These are phyloP conservation scores for Dendrocincla tyrannina DNA, from an alignment of 2,797 vertebrate species.

Conservation along the genomic window DNA sequence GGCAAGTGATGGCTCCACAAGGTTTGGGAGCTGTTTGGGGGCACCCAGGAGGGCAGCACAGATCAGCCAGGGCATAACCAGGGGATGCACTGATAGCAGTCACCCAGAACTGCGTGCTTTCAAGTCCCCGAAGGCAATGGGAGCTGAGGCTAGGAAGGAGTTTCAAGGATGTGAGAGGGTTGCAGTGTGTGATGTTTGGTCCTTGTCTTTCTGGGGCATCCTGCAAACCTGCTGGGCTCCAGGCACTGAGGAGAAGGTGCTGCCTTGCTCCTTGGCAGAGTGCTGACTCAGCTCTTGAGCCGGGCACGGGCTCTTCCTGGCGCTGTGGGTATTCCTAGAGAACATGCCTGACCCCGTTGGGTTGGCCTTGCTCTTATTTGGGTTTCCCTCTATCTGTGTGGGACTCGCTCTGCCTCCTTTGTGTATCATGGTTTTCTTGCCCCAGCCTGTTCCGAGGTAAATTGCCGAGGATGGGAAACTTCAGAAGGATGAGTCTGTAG, in stretches of 20 bases:
- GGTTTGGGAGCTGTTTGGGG: not conserved
- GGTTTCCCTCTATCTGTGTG: constrained; percentile 54
- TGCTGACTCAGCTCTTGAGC: not conserved
- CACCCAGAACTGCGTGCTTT: fast-evolving
- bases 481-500: constrained; percentile 40
- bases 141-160: not conserved
- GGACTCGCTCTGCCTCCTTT: constrained; percentile 1
- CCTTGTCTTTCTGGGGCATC: not conserved
- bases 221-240: not conserved
- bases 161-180: not conserved
- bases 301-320: not conserved
- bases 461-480: constrained; percentile 15
- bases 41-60: fast-evolving
- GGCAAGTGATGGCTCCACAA: not conserved
- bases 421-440: constrained; percentile 21
- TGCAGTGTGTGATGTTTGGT: fast-evolving
- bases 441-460: constrained; percentile 25
- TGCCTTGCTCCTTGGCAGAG: not conserved
- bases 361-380: constrained; percentile 30
- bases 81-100: not conserved
- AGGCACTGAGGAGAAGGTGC: not conserved
- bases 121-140: not conserved
- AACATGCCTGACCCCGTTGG: constrained; percentile 31
- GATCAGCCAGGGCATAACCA: not conserved
- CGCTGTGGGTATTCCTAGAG: constrained; percentile 13